A percentile compares a stretch with the other conserved stretches of the same genome.
Evolutionary conservation across 2,888 invertebrate genomes (phyloP).

Genomic region (Biston stratarius): DNA sequence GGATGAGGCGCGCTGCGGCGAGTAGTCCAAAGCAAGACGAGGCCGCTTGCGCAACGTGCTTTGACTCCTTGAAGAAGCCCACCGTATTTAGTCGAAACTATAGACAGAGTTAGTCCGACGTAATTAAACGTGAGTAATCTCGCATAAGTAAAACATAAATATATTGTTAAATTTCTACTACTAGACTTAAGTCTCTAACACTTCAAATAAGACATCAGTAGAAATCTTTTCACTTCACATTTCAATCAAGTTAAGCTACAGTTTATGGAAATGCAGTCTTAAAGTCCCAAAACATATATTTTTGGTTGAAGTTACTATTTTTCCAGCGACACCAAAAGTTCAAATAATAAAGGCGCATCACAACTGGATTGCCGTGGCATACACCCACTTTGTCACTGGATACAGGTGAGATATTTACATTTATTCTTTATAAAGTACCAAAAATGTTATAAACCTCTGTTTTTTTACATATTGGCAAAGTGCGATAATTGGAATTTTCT

Average conservation of each 20-base stretch:
- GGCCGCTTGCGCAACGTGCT: too few species aligned
- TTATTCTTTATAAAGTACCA: background rate
- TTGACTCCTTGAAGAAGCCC: too few species aligned
- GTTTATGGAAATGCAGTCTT: slow-evolving; percentile 28
- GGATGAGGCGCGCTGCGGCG: too few species aligned
- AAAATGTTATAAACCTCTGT: background rate
- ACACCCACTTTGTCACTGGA: slow-evolving; percentile 97
- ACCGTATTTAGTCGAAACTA: too few species aligned
- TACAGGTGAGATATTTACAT: slow-evolving; percentile 88
- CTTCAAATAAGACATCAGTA: too few species aligned
- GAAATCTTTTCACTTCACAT: too few species aligned
- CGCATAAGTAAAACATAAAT: too few species aligned
- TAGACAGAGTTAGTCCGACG: too few species aligned
- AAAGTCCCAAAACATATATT: background rate
- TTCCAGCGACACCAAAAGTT: slow-evolving; percentile 91
- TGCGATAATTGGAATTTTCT: slow-evolving; percentile 37
- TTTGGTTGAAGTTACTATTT: slow-evolving; percentile 15
- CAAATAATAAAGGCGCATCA: slow-evolving; percentile 98
- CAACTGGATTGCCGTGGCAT: slow-evolving; percentile 99
- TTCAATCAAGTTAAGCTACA: background rate
- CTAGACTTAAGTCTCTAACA: too few species aligned
- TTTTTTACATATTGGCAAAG: slow-evolving; percentile 1
- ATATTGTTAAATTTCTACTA: too few species aligned
- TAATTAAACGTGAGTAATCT: too few species aligned
- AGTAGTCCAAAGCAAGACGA: too few species aligned